Evolutionary conservation across 2,888 invertebrate species (phyloP), one percentile per base, ranked within the genome.

Genomic region (Luperina testacea): DNA sequence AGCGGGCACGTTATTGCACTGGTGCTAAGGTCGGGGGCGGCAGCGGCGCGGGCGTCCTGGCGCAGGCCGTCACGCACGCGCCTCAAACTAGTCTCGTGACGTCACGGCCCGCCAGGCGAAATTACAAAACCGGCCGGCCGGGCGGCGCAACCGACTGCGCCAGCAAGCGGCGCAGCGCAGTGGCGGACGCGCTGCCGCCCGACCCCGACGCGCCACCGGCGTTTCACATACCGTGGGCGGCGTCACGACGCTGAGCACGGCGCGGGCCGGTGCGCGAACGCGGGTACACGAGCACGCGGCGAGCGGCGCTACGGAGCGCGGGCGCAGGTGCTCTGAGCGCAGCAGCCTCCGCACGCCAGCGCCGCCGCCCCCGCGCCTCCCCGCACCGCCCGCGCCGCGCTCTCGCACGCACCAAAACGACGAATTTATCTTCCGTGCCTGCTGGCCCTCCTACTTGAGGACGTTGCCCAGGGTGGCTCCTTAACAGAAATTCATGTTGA

Each of bases 271-370:
- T 90, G 93, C 93, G 92, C 94, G 95, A 94, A 94, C 95, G 96
- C 95, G 96, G 96, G 94, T 89, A 93, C 92, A 91, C 92, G 95
- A 95, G 94, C 96, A 95, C 95, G 93, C 96, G 94, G 95, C 96
- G 95, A 96, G 95, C 95, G 97, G 97, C 95, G 97, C 97, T 95
- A 94, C 97, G 95, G 97, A 96, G 95, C 97, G 97, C 96, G 97
- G 97, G 97, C 97, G 97, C 97, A 97, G 97, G 97, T 97, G 97
- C 97, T 97, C 97, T 97, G 97, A 97, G 97, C 97, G 97, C 97
- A 96, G 97, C 97, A 97, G 96, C 97, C 96, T 95, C 97, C 96
- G 96, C 96, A 96, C 97, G 96, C 97, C 96, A 97, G 96, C 97
- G 96, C 97, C 97, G 96, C 97, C 95, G 92, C 95, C 97, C 97